Base-by-base conservation (phyloP, 2,797 vertebrate genomes). In the Onychomys torridus region DNA sequence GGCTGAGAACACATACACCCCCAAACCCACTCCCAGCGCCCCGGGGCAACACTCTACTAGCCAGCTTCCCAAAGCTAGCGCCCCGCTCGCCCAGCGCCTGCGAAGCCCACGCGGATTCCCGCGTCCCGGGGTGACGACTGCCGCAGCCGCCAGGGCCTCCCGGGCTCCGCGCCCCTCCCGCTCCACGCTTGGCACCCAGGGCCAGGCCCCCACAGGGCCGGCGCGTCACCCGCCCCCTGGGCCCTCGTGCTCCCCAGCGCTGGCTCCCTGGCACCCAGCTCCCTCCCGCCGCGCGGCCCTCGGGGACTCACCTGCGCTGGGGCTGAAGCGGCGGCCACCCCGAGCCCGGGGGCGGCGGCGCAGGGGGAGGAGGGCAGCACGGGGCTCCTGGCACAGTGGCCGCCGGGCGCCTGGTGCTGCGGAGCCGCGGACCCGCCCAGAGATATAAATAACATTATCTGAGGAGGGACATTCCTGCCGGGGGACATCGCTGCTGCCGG, bases 381-480 rank as follows among this genome's bases (percentile, higher is more conserved):
- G 73, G 97, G 97, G 97, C 96, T 97, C 97, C 96, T 97, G 95
- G 98, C 96, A 96, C 97, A 98, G 96, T 95, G 89, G 97, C 93
- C 94, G 92, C 97, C 97, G 96, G 98, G 97, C 97, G 97, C 86
- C 96, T 96, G 97, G 98, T 97, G 97, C 96, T 97, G 95, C 97
- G 83, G 98, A 98, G 98, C 96, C 97, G 89, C 97, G 93, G 96
- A 97, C 98, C 98, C 98, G 94, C 97, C 96, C 98, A 94, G 98
- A 97, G 98, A 98, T 98, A 98, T 98, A 99, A 99, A 99, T 98
- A 99, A 98, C 98, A 98, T 99, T 99, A 99, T 99, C 98, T 98
- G 98, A 98, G 98, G 98, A 98, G 98, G 98, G 98, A 98, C 98
- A 99, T 98, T 98, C 98, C 98, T 98, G 98, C 98, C 96, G 97